These are phyloP conservation scores for Lottia scabra DNA, from an alignment of 2,888 invertebrate species.

Conservation along the genomic window DNA sequence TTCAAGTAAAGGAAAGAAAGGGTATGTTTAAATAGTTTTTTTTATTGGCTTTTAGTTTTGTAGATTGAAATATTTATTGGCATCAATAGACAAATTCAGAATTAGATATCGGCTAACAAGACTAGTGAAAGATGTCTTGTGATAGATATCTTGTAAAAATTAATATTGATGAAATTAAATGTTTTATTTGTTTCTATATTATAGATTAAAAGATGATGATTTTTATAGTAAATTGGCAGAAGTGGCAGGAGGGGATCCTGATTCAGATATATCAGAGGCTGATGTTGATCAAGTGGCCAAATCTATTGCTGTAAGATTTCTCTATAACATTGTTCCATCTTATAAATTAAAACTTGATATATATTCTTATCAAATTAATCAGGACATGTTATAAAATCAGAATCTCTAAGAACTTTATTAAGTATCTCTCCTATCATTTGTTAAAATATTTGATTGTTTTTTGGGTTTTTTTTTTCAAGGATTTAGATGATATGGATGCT, in stretches of 20 bases:
- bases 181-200: background rate
- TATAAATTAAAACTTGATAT: no score
- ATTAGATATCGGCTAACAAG: no score
- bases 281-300: conserved; percentile 62
- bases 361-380: background rate
- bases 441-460: background rate
- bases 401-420: no score
- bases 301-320: conserved; percentile 52
- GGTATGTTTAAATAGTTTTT: background rate
- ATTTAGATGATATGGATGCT: conserved; percentile 64
- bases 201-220: conserved; percentile 52
- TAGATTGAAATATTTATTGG: no score
- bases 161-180: background rate
- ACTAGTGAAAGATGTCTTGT: no score
- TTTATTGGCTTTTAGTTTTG: no score
- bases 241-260: conserved; percentile 49
- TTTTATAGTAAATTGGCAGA: conserved; percentile 60
- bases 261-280: conserved; percentile 60
- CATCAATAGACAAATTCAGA: no score
- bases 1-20: conserved; percentile 10
- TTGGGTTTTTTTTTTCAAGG: conserved; percentile 43
- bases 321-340: no score
- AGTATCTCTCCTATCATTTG: no score
- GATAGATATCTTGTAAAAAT: background rate
- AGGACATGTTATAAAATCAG: background rate